Evolutionary conservation across 2,113 vertebrate genomes (phyloP).

Genomic region (Poecile atricapillus): DNA sequence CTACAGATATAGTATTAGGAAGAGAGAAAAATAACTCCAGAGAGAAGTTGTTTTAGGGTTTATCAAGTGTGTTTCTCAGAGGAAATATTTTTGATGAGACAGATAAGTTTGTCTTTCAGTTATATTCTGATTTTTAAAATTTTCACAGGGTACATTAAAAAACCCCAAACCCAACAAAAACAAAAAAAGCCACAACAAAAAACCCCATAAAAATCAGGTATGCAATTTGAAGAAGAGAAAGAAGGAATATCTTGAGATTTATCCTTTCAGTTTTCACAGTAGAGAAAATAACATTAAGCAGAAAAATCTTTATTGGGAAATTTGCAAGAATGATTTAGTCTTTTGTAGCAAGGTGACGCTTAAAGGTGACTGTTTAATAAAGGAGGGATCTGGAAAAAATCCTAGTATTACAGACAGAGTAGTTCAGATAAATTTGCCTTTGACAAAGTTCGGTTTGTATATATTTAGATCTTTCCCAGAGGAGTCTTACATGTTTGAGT

Average conservation of each 20-base stretch:
- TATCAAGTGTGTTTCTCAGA: background rate
- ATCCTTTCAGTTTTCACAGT: background rate
- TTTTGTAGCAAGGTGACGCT: background rate
- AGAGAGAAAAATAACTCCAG: background rate
- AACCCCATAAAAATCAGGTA: background rate
- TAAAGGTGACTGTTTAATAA: accelerated
- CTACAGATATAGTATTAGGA: background rate
- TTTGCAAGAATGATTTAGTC: background rate
- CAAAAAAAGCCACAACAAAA: background rate
- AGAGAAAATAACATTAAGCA: background rate
- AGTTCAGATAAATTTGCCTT: background rate
- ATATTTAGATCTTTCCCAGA: background rate
- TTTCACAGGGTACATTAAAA: background rate
- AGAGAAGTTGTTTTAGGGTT: background rate
- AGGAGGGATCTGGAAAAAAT: background rate
- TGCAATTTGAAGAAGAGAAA: background rate
- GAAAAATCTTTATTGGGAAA: background rate
- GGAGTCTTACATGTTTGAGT: background rate
- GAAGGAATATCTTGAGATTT: background rate
- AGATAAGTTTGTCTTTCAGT: background rate
- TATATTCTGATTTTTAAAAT: background rate
- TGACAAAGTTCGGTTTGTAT: background rate
- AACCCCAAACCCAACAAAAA: background rate
- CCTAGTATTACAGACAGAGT: background rate
- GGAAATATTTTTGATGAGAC: background rate